These are phyloP conservation scores for Gadus chalcogrammus DNA, from an alignment of 2,113 vertebrate genomes.

Conservation along the genomic window DNA sequence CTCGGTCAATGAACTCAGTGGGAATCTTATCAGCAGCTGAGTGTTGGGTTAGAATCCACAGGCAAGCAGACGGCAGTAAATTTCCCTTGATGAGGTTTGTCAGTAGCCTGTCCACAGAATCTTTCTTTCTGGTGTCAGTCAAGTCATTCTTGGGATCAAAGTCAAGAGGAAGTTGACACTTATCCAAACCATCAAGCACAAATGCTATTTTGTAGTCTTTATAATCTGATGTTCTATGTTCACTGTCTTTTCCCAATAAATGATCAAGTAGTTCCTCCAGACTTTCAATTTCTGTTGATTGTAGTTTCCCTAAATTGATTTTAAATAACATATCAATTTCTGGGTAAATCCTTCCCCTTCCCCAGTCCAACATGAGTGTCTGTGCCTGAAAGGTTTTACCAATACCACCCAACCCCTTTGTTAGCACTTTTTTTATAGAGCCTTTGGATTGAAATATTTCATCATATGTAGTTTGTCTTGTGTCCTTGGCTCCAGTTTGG, in stretches of 20 bases:
- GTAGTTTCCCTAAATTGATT: background rate
- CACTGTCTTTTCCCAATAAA: background rate
- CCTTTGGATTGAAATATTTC: background rate
- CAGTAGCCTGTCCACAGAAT: slow-evolving; percentile 20
- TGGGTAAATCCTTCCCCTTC: slow-evolving; percentile 1
- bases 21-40: slow-evolving; percentile 39
- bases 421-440: background rate
- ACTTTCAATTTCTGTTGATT: background rate
- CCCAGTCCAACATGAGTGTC: slow-evolving; percentile 9
- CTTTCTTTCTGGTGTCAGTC: background rate
- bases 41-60: slow-evolving; percentile 43
- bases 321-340: slow-evolving; percentile 12
- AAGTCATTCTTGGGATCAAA: background rate
- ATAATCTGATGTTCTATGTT: background rate
- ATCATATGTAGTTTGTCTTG: background rate
- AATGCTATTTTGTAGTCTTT: slow-evolving; percentile 2
- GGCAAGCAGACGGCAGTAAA: slow-evolving; percentile 1
- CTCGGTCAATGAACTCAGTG: background rate
- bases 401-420: slow-evolving; percentile 3
- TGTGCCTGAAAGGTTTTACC: slow-evolving; percentile 30
- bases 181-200: slow-evolving; percentile 32
- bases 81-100: slow-evolving; percentile 36
- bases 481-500: background rate
- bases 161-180: slow-evolving; percentile 18
- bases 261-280: slow-evolving; percentile 19